These are phyloP conservation scores for Propsilocerus akamusi DNA, from an alignment of 1,140 invertebrate species.

Conservation along the genomic window DNA sequence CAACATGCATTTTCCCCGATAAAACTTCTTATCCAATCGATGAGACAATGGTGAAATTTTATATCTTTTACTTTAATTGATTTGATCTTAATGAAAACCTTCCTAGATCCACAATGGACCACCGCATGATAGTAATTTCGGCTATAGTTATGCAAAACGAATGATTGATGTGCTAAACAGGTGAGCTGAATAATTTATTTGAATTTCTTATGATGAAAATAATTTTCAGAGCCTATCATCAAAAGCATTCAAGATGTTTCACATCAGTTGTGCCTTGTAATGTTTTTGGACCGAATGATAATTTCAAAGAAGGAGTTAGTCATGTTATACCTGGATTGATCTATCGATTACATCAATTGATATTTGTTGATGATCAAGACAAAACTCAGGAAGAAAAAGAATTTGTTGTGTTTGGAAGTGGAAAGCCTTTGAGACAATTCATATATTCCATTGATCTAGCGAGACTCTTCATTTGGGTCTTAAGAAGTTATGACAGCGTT, in stretches of 20 bases:
- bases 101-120: constrained; percentile 84
- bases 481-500: constrained; percentile 68
- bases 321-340: constrained; percentile 71
- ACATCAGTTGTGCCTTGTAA: constrained; percentile 97
- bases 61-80: constrained; percentile 3
- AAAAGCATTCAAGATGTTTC: constrained; percentile 65
- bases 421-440: constrained; percentile 87
- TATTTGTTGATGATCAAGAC: constrained; percentile 9
- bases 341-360: constrained; percentile 17
- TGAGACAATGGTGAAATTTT: constrained; percentile 75
- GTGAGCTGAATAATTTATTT: constrained; percentile 11
- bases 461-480: constrained; percentile 76
- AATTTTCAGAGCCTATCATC: constrained; percentile 41
- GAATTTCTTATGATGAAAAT: neutral
- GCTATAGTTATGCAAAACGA: constrained; percentile 96
- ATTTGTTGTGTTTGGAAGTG: constrained; percentile 73
- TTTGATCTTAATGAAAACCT: neutral
- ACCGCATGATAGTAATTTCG: constrained; percentile 94
- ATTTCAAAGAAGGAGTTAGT: constrained; percentile 71
- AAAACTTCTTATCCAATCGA: constrained; percentile 96
- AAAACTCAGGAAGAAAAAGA: constrained; percentile 16
- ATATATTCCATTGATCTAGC: constrained; percentile 94
- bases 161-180: constrained; percentile 88
- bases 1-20: constrained; percentile 98
- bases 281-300: constrained; percentile 92